Percentiles rank a stretch among this genome's conserved stretches.
These are phyloP conservation scores for Heliconius hermathena DNA, from an alignment of 1,140 invertebrate species.

Conservation along the genomic window DNA sequence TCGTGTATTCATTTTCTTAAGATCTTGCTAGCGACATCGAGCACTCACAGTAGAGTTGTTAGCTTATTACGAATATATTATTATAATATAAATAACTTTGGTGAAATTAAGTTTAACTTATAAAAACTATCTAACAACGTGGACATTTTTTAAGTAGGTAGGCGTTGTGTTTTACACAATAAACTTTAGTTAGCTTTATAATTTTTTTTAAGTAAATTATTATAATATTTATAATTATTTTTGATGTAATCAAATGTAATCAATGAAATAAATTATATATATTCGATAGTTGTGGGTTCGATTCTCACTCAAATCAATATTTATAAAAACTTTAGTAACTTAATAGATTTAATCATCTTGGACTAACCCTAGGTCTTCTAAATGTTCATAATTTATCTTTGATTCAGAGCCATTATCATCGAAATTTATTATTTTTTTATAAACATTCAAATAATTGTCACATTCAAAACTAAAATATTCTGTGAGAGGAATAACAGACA, in stretches of 20 bases:
- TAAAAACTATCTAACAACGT: constrained; percentile 32
- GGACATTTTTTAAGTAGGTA: constrained; percentile 34
- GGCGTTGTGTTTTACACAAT: constrained; percentile 25
- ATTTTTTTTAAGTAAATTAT: not conserved
- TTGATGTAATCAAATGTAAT: too few relatives aligned
- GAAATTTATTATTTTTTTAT: not conserved
- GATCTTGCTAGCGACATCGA: not conserved
- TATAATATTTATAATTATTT: not conserved
- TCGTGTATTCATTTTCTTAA: constrained; percentile 1
- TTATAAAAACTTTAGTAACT: too few relatives aligned
- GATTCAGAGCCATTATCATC: not conserved
- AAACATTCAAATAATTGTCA: not conserved
- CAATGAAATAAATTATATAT: too few relatives aligned
- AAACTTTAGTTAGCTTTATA: not conserved
- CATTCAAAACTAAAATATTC: constrained; percentile 2
- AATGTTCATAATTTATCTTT: not conserved
- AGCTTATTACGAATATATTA: not conserved
- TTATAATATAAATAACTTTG: constrained; percentile 29
- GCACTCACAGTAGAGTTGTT: not conserved
- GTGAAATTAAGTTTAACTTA: constrained; percentile 31
- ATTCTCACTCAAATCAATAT: too few relatives aligned
- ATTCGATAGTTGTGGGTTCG: too few relatives aligned
- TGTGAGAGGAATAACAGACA: not conserved
- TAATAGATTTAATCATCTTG: too few relatives aligned
- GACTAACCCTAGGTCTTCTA: too few relatives aligned